These are phyloP conservation scores for Otis tarda DNA, from an alignment of 2,113 vertebrate species.

Conservation along the genomic window DNA sequence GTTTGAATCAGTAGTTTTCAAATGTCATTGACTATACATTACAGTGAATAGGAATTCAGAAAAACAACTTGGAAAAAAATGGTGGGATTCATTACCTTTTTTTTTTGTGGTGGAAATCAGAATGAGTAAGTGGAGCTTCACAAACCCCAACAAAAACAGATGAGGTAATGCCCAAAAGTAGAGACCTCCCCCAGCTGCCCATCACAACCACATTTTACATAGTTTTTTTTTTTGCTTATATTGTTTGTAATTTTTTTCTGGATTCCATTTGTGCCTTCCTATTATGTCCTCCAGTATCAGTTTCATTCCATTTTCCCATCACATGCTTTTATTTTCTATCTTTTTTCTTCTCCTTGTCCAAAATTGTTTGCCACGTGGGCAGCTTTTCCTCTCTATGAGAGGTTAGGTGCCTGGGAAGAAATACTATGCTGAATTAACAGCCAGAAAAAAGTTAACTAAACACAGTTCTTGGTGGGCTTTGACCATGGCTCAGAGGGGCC, in stretches of 20 bases:
- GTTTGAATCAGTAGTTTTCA: neutral
- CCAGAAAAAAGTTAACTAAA: neutral
- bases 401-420: neutral
- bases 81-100: fast-evolving
- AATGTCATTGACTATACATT: neutral
- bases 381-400: neutral
- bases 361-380: neutral
- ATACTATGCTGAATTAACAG: neutral
- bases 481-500: neutral
- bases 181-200: neutral
- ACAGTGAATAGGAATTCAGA: neutral
- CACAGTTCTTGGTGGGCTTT: neutral
- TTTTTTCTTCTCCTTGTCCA: neutral
- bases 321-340: neutral
- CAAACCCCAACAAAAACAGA: neutral
- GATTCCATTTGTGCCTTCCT: neutral
- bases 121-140: neutral
- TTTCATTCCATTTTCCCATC: neutral
- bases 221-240: neutral
- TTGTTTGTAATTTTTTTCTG: neutral
- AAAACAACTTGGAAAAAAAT: neutral
- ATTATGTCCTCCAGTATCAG: neutral
- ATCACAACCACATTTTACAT: neutral
- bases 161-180: neutral
- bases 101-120: neutral